These are phyloP conservation scores for Oncopodura yosiiana DNA, from an alignment of 1,140 invertebrate species.

Conservation along the genomic window DNA sequence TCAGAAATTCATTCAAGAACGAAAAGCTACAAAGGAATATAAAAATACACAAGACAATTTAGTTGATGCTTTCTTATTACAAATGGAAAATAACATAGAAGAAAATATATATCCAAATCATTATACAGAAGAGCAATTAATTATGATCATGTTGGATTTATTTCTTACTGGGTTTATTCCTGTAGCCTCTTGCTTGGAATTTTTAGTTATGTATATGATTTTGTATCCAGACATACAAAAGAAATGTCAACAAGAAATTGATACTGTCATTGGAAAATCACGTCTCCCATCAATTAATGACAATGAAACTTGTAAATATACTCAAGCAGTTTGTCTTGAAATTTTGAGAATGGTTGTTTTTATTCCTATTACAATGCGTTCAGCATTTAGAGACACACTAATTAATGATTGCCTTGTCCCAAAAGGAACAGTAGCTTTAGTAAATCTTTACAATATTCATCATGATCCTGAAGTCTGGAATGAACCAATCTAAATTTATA, in stretches of 20 bases:
- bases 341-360: conserved; percentile 65
- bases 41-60: conserved; percentile 21
- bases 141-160: conserved; percentile 19
- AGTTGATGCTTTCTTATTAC: conserved; percentile 16
- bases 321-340: conserved; percentile 64
- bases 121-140: conserved; percentile 27
- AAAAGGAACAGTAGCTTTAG: conserved; percentile 69
- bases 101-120: conserved; percentile 9
- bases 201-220: conserved; percentile 65
- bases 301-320: conserved; percentile 60
- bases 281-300: conserved; percentile 58
- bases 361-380: conserved; percentile 62
- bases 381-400: conserved; percentile 57
- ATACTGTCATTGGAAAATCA: conserved; percentile 57
- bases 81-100: conserved; percentile 12
- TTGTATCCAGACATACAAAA: conserved; percentile 65
- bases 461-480: conserved; percentile 58
- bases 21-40: conserved; percentile 3
- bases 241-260: conserved; percentile 69
- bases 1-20: conserved; percentile 14
- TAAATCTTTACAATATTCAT: conserved; percentile 63
- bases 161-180: conserved; percentile 68
- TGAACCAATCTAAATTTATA: conserved; percentile 58
- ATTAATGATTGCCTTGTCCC: conserved; percentile 63
- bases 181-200: conserved; percentile 62